Evolutionary conservation across 2,888 invertebrate species (phyloP).

Genomic region (Uloborus plumipes): DNA sequence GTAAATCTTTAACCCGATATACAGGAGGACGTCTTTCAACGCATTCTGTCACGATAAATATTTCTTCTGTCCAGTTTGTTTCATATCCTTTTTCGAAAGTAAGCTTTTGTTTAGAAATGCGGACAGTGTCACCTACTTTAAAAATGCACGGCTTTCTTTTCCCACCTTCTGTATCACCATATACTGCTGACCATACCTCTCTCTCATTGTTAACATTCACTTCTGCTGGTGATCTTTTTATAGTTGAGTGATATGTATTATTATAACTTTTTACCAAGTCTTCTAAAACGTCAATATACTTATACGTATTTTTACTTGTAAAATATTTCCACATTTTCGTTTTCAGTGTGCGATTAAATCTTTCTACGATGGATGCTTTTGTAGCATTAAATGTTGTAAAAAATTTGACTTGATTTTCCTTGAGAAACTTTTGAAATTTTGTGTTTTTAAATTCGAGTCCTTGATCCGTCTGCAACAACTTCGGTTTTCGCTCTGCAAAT

Average conservation of each 20-base stretch:
- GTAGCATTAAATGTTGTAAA: too few species aligned
- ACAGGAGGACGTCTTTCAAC: conserved; percentile 7
- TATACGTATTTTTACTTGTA: neutral
- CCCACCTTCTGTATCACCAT: neutral
- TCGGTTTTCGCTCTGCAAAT: conserved; percentile 51
- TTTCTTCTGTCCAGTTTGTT: conserved; percentile 38
- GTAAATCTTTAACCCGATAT: conserved; percentile 14
- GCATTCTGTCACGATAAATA: conserved; percentile 20
- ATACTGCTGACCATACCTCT: neutral
- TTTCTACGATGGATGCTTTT: too few species aligned
- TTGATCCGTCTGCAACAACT: conserved; percentile 65
- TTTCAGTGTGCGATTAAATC: too few species aligned
- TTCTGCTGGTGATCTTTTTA: neutral
- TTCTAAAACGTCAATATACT: neutral
- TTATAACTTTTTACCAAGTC: conserved; percentile 33
- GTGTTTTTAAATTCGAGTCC: conserved; percentile 67
- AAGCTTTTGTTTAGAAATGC: conserved; percentile 23
- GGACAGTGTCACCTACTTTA: conserved; percentile 5
- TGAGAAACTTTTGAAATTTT: conserved; percentile 50
- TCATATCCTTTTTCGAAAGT: too few species aligned
- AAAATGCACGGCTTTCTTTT: neutral
- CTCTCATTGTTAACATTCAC: neutral
- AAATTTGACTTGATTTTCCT: conserved; percentile 65
- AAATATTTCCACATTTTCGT: conserved; percentile 20
- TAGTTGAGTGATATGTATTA: conserved; percentile 19